phyloP scores from a whole-genome alignment of 2,888 invertebrate genomes.

The Myathropa florea region DNA sequence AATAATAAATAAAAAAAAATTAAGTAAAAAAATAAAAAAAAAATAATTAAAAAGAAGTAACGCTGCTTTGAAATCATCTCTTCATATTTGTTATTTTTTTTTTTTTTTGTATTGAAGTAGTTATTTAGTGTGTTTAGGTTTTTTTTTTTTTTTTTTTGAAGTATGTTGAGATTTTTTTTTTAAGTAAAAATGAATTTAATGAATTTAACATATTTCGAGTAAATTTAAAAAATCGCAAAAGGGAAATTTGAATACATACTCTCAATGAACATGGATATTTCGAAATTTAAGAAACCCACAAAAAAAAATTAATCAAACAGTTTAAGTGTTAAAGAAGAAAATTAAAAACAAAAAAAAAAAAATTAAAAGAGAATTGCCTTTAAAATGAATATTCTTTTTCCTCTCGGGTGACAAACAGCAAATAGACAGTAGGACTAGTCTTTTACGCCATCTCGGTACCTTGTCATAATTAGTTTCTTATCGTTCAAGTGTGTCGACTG shows the following conservation, averaged over 20 bases:
- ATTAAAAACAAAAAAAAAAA: background rate
- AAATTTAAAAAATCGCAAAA: background rate
- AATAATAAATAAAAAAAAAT: background rate
- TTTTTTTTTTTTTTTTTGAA: background rate
- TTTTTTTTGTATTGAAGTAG: background rate
- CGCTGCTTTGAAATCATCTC: background rate
- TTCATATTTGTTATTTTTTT: background rate
- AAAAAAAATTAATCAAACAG: background rate
- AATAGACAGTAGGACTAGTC: background rate
- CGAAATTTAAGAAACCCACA: background rate
- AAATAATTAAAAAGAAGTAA: background rate
- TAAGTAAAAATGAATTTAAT: background rate
- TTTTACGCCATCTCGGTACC: conserved; percentile 24
- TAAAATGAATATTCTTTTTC: too few species aligned
- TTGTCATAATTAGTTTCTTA: conserved; percentile 19
- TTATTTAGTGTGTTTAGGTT: background rate
- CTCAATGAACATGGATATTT: too few species aligned
- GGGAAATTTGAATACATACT: too few species aligned
- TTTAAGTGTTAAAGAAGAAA: background rate
- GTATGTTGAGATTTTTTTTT: background rate
- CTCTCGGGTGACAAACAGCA: background rate
- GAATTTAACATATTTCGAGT: too few species aligned
- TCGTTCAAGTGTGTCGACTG: conserved; percentile 45
- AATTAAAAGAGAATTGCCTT: too few species aligned
- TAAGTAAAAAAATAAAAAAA: conserved; percentile 5